Evolutionary conservation across 2,797 vertebrate species (phyloP).

Genomic region (Diplodus sargus): DNA sequence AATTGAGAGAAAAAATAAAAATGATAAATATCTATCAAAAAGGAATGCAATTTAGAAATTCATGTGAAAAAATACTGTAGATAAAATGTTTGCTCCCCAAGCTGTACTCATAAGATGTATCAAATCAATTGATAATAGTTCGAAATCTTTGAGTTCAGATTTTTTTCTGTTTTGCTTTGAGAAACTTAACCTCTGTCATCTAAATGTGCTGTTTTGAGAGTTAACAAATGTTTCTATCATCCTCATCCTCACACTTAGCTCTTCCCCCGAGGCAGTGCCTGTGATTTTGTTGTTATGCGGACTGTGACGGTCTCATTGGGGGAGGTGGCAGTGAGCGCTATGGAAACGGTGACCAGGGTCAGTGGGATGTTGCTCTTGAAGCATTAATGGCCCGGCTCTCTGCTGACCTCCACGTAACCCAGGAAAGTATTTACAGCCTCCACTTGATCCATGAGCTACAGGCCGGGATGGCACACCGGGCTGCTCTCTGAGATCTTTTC

Average conservation of each 20-base stretch:
- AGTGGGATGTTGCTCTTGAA: slow-evolving; percentile 79
- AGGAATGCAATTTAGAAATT: too few species aligned
- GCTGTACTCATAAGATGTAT: neutral
- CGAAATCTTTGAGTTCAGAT: neutral
- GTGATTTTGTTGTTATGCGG: slow-evolving; percentile 47
- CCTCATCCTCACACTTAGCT: neutral
- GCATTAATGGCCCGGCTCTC: slow-evolving; percentile 76
- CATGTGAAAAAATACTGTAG: too few species aligned
- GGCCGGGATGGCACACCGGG: slow-evolving; percentile 38
- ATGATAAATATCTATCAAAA: neutral
- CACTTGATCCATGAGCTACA: slow-evolving; percentile 82
- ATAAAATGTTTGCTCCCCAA: neutral
- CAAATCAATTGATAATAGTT: neutral
- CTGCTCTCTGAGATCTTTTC: slow-evolving; percentile 42
- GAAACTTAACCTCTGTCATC: neutral
- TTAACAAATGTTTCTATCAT: neutral
- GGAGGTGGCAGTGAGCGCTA: slow-evolving; percentile 55
- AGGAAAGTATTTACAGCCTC: slow-evolving; percentile 83
- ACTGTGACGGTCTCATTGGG: slow-evolving; percentile 48
- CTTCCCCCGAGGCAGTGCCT: slow-evolving; percentile 9
- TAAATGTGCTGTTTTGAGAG: neutral
- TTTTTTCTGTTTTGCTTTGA: neutral
- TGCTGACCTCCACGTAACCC: slow-evolving; percentile 78
- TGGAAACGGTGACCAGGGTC: slow-evolving; percentile 75
- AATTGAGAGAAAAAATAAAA: neutral